Base-by-base conservation (phyloP, 2,797 vertebrate species). In the Artibeus jamaicensis region DNA sequence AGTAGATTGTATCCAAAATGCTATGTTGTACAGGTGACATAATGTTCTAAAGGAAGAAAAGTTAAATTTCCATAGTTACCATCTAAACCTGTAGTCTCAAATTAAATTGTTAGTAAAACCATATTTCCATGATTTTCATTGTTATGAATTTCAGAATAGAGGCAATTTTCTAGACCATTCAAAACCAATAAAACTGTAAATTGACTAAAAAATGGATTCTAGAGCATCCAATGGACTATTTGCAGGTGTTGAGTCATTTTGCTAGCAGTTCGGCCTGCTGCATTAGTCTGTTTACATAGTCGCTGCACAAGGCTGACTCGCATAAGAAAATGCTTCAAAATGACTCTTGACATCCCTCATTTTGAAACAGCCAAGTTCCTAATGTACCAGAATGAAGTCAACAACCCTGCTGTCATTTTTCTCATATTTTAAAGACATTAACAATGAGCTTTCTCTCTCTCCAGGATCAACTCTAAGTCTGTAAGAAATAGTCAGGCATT, bases 31-130 rank as follows among this genome's bases (percentile, higher is more conserved):
- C 5, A 34, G 15, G 39, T 81, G 53, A 86, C 59, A 85, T 53
- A 88, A 74, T 83, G 19, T 90, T 96, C 82, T 78, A 50, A 84
- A 74, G 34, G 24, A 78, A n/a, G 26, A 76, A 76, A 96, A 78
- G 70, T 73, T 59, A 78, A 92, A 82, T 39, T 73, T 71, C 18
- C 44, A 81, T 11, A 79, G 5, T 6, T 22, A 50, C 85, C 39
- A 87, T 55, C 55, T 39, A 93, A 93, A 82, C 53, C 46, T 82
- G 12, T 42, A 53, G 53, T 44, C 21, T 95, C 57, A 87, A 89
- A 82, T 93, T 59, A 89, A 93, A 53, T 34, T 65, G 29, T 73
- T 96, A 81, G 44, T 65, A 96, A 96, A 93, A 94, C 57, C 18
- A 29, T 79, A 86, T 86, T 90, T 96, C 42, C 21, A n/a, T 50